A percentile compares a stretch with the other conserved stretches of the same genome.
Conservation (phyloP, 1,140 invertebrate genomes). For the Meloidogyne floridensis region DNA sequence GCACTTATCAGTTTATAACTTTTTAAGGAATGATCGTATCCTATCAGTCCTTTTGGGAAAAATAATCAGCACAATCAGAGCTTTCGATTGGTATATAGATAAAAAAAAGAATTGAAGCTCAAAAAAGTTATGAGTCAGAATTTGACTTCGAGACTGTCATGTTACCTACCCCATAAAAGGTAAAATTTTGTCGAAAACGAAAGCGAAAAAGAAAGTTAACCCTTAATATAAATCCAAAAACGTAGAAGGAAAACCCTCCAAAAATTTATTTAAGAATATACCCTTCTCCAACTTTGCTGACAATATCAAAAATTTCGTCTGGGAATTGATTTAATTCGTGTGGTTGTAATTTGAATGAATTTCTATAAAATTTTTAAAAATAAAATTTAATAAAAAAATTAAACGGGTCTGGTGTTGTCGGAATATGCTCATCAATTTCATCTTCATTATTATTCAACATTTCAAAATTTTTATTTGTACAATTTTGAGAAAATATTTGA, state of each 20-base stretch:
- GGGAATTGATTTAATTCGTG: slow-evolving; percentile 75
- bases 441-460: slow-evolving; percentile 12
- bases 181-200: too few species aligned
- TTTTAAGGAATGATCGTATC: too few species aligned
- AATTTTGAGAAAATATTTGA: not conserved
- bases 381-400: slow-evolving; percentile 22
- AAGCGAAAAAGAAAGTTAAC: too few species aligned
- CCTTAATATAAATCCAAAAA: too few species aligned
- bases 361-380: slow-evolving; percentile 21
- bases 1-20: too few species aligned
- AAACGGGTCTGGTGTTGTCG: slow-evolving; percentile 31
- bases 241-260: too few species aligned
- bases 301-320: slow-evolving; percentile 97
- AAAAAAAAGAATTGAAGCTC: too few species aligned
- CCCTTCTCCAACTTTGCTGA: slow-evolving; percentile 95
- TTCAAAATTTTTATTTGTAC: not conserved
- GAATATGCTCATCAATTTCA: not conserved
- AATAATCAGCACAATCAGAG: too few species aligned
- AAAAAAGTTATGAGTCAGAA: too few species aligned
- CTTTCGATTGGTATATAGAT: too few species aligned
- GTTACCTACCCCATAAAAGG: slow-evolving; percentile 13
- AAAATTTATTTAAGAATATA: slow-evolving; percentile 65
- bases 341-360: slow-evolving; percentile 57
- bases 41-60: too few species aligned
- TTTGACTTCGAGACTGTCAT: too few species aligned